Conservation (phyloP, 2,113 vertebrate genomes). For the Callionymus lyra region DNA sequence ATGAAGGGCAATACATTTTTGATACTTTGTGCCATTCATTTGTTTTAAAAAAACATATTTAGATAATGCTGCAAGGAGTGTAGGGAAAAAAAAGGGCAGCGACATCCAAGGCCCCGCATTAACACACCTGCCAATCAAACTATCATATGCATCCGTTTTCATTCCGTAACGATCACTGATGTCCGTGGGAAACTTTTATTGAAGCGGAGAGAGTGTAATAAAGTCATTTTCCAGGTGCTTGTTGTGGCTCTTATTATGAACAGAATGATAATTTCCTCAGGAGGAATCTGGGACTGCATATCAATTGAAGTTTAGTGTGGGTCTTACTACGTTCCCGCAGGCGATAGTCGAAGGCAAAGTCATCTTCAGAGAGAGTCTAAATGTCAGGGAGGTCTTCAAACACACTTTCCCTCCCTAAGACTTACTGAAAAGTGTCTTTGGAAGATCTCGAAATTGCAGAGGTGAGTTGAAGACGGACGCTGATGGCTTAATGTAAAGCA, state of each 20-base stretch:
- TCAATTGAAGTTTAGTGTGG: conserved; percentile 65
- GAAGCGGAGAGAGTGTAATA: conserved; percentile 55
- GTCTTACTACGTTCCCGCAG: conserved; percentile 66
- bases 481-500: conserved; percentile 28
- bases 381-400: conserved; percentile 69
- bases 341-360: conserved; percentile 67
- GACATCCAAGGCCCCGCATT: conserved; percentile 46
- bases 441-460: conserved; percentile 40
- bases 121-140: conserved; percentile 54
- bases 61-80: conserved; percentile 58
- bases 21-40: conserved; percentile 57
- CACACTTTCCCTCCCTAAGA: conserved; percentile 40
- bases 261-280: conserved; percentile 64
- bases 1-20: conserved; percentile 56
- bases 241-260: conserved; percentile 65
- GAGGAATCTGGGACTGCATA: conserved; percentile 57
- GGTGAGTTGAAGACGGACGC: conserved; percentile 19
- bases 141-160: conserved; percentile 53
- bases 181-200: conserved; percentile 49
- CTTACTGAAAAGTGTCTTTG: conserved; percentile 47
- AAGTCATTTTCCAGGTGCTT: conserved; percentile 67
- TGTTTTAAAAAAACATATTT: conserved; percentile 55
- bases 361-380: conserved; percentile 67
- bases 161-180: conserved; percentile 44
- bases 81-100: conserved; percentile 42